Conservation (phyloP, 2,113 vertebrate species). For the Gallinago media region DNA sequence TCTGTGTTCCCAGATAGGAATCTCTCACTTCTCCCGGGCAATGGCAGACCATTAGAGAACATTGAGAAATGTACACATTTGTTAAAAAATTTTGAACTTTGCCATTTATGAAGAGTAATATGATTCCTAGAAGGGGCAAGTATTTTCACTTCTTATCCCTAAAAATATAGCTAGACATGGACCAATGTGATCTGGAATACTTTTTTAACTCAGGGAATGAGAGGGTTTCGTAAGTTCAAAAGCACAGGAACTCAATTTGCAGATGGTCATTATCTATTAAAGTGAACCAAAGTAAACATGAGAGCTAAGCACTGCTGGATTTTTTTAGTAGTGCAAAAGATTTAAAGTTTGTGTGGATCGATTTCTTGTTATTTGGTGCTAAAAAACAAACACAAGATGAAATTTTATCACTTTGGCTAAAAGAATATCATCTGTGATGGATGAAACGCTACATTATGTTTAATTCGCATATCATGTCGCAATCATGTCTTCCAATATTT, state of each 20-base stretch:
- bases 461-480: background rate
- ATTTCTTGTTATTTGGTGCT: background rate
- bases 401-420: background rate
- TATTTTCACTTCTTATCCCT: background rate
- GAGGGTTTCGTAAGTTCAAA: background rate
- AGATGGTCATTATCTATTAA: background rate
- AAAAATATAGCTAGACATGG: background rate
- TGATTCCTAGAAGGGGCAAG: background rate
- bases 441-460: background rate
- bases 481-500: background rate
- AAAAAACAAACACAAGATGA: background rate
- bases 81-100: background rate
- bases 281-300: background rate
- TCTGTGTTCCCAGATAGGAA: background rate
- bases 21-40: background rate
- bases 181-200: background rate
- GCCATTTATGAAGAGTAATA: background rate
- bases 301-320: background rate
- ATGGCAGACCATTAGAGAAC: background rate
- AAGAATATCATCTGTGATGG: background rate
- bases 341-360: background rate
- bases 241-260: background rate
- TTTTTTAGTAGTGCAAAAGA: background rate
- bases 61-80: background rate
- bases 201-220: background rate